Evolutionary conservation across 2,797 vertebrate genomes (phyloP), one percentile per base, ranked within the genome.

Genomic region (Poecilia gillii): DNA sequence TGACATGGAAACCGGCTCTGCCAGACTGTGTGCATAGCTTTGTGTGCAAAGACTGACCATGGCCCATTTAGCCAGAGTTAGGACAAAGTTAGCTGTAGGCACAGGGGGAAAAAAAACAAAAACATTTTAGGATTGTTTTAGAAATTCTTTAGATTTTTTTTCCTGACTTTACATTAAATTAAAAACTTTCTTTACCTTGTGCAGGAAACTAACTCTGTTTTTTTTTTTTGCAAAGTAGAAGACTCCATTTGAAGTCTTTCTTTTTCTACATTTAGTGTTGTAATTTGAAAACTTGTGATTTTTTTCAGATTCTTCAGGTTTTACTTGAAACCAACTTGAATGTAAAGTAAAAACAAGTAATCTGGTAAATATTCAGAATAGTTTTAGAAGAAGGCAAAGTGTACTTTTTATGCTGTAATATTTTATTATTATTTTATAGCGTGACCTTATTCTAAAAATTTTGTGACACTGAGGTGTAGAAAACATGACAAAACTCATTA

Each of bases 31-130:
- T 79, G 6, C 77, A 51, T 81, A 75, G 31, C 28, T 70, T 75
- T 62, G 76, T 59, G 77, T 14, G 47, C 14, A 7, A 9, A 76
- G 72, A 62, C 11, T 53, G 81, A 81, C 86, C 84, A 75, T 87
- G 85, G 72, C 85, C 81, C 76, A 84, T 75, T 88, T 85, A 82
- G 9, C 73, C 13, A 83, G 64, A 73, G 64, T 85, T 81, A 85
- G 53, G 74, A 79, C 68, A 77, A n/a, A 68, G 72, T 78, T 78
- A 31, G 13, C 31, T 59, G 12, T 72, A 46, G 7, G 43, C 68
- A 3, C 28, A 72, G 13, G 25, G 66, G 75, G 71, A 53, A 57
- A 23, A 12, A 14, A 71, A 76, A 74, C 9, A 2, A 6, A n/a
- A 18, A 2, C 1, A 31, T 20, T 31, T 47, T 55, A 6, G 1